These are phyloP conservation scores for Macrosoma leucophasiata DNA, from an alignment of 2,888 invertebrate species.

Conservation along the genomic window DNA sequence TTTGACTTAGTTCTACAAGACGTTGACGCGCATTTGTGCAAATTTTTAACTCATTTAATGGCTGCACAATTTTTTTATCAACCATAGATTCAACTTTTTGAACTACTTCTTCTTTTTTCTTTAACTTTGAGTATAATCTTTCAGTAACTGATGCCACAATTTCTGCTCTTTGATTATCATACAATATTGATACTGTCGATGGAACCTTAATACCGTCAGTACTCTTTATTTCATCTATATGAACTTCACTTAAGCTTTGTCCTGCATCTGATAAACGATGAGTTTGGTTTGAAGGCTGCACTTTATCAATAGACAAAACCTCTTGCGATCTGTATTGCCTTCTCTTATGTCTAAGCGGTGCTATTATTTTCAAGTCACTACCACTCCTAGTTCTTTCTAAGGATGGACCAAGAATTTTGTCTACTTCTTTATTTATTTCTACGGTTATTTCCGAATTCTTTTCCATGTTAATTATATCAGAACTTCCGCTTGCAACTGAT, in stretches of 20 bases:
- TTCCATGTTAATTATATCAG: conserved; percentile 49
- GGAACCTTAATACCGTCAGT: conserved; percentile 34
- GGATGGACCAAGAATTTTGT: conserved; percentile 55
- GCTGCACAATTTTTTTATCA: conserved; percentile 60
- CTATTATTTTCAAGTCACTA: conserved; percentile 53
- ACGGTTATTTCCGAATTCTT: conserved; percentile 44
- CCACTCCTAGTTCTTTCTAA: conserved; percentile 64
- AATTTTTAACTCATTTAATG: conserved; percentile 71
- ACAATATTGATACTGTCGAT: conserved; percentile 47
- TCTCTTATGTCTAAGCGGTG: conserved; percentile 54
- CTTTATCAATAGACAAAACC: conserved; percentile 46
- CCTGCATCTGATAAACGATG: conserved; percentile 30
- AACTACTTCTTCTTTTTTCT: conserved; percentile 69
- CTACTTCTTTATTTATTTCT: conserved; percentile 58
- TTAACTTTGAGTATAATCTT: conserved; percentile 77
- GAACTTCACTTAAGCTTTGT: conserved; percentile 37
- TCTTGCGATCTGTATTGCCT: conserved; percentile 68
- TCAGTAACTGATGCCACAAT: conserved; percentile 83
- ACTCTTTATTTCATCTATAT: conserved; percentile 32
- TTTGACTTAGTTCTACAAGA: conserved; percentile 75
- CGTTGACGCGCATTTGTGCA: conserved; percentile 76
- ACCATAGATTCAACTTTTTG: conserved; percentile 55
- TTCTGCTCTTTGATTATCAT: conserved; percentile 76
- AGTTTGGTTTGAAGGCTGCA: conserved; percentile 25
- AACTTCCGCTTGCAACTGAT: conserved; percentile 51